Conservation (phyloP, 2,113 vertebrate genomes). For the Ancistrus triradiatus region DNA sequence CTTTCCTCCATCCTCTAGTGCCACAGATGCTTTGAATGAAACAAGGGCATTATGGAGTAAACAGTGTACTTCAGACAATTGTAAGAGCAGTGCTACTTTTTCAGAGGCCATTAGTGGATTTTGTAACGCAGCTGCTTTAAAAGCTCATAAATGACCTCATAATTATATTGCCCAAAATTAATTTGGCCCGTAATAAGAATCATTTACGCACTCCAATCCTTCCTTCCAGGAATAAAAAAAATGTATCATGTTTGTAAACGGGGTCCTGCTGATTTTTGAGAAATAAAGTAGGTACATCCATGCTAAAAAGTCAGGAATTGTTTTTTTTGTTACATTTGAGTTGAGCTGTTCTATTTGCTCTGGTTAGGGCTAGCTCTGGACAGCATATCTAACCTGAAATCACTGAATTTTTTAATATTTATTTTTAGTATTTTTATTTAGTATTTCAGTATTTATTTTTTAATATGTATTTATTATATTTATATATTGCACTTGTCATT, state of each 20-base stretch:
- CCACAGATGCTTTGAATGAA: conserved; percentile 27
- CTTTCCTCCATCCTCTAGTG: conserved; percentile 9
- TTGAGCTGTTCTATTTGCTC: too few relatives aligned
- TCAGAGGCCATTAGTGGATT: conserved; percentile 33
- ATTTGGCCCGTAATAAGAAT: conserved; percentile 47
- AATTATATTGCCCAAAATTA: conserved; percentile 43
- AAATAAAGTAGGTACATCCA: conserved; percentile 24
- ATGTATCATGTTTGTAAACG: conserved; percentile 25
- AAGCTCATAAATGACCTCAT: conserved; percentile 39
- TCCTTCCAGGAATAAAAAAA: conserved; percentile 18
- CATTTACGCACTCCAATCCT: too few relatives aligned
- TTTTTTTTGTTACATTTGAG: neutral
- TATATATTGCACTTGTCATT: too few relatives aligned
- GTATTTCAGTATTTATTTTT: too few relatives aligned
- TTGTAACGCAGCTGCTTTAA: conserved; percentile 40
- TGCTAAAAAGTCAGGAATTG: neutral
- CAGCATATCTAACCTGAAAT: too few relatives aligned
- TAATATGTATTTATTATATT: too few relatives aligned
- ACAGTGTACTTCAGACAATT: conserved; percentile 33
- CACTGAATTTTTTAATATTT: too few relatives aligned
- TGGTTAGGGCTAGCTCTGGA: too few relatives aligned
- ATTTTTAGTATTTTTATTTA: too few relatives aligned
- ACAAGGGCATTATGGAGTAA: conserved; percentile 29
- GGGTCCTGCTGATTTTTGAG: conserved; percentile 33
- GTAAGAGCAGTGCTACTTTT: conserved; percentile 30